Evolutionary conservation across 2,113 vertebrate species (phyloP), one percentile per base, ranked within the genome.

Genomic region (Heterotis niloticus): DNA sequence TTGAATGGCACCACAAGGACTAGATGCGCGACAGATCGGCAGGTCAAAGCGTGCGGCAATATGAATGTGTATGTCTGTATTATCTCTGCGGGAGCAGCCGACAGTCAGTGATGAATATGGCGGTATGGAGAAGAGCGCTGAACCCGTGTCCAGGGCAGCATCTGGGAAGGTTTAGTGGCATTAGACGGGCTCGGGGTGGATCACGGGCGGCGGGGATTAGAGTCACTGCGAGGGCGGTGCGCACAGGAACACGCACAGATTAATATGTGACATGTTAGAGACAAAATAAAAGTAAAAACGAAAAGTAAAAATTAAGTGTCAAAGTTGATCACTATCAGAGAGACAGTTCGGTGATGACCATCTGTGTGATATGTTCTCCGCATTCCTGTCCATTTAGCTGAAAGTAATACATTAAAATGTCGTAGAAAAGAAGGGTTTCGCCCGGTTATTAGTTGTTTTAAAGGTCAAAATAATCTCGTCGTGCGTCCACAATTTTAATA

Each of bases 101-200:
- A 85, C 85, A 82, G 85, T 83, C 88, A 93, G 93, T 93, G 92
- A 93, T 93, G 93, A 93, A 93, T 92, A 91, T 90, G 87, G 86
- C 34, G 34, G 34, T 44, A 2, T 44, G 34, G 34, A 44, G 34
- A 44, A 65, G 86, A 88, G 88, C 90, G 89, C 81, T 89, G 88
- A 88, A 88, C 82, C 88, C 89, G 90, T 84, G 89, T 91, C 86
- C 90, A 88, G 91, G 88, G 88, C 87, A 89, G 91, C 92, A 93
- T 91, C 92, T 93, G 91, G 89, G 89, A 44, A 44, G 91, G 86
- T 91, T 93, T 92, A 91, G 86, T 84, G 89, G 91, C 90, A 92
- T 93, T 93, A 92, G 85, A 92, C 89, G 88, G 89, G 92, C 89
- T 92, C 90, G 89, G 88, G 88, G 90, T 89, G 89, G 90, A 90